These are phyloP conservation scores for Neoarius graeffei DNA, from an alignment of 2,113 vertebrate species.

Conservation along the genomic window DNA sequence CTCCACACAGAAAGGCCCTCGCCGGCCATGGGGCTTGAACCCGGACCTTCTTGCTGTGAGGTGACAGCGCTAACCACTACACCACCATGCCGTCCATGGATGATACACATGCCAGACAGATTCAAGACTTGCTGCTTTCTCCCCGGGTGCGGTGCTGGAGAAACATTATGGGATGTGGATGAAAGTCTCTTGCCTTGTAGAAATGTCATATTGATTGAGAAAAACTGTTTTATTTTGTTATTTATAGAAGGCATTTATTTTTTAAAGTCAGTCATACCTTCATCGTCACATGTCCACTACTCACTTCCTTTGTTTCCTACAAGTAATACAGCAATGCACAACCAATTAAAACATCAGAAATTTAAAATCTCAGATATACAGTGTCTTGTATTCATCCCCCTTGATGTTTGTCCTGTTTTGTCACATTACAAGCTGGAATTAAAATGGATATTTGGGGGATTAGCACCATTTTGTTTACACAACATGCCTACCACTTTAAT, in stretches of 20 bases:
- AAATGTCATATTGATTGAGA: conserved; percentile 13
- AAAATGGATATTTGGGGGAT: too few relatives aligned
- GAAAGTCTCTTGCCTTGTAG: conserved; percentile 17
- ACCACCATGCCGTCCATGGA: too few relatives aligned
- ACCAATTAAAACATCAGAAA: neutral
- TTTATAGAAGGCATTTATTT: neutral
- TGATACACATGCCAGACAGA: conserved; percentile 5
- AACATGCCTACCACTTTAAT: too few relatives aligned
- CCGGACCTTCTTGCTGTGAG: too few relatives aligned
- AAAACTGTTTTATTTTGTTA: conserved; percentile 15
- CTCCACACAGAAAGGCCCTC: too few relatives aligned
- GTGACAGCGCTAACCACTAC: too few relatives aligned
- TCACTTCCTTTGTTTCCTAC: neutral
- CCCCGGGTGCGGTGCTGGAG: neutral
- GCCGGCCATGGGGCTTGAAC: too few relatives aligned
- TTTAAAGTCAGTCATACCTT: neutral
- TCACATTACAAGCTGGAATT: too few relatives aligned
- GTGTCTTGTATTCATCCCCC: too few relatives aligned
- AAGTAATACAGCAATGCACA: neutral
- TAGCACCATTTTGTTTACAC: too few relatives aligned
- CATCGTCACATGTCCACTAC: neutral
- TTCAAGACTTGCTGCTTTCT: neutral
- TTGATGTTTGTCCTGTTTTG: too few relatives aligned
- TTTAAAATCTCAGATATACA: neutral
- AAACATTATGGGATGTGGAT: conserved; percentile 3